phyloP scores from a whole-genome alignment of 2,888 invertebrate genomes.

The Drosophila villosipedis region DNA sequence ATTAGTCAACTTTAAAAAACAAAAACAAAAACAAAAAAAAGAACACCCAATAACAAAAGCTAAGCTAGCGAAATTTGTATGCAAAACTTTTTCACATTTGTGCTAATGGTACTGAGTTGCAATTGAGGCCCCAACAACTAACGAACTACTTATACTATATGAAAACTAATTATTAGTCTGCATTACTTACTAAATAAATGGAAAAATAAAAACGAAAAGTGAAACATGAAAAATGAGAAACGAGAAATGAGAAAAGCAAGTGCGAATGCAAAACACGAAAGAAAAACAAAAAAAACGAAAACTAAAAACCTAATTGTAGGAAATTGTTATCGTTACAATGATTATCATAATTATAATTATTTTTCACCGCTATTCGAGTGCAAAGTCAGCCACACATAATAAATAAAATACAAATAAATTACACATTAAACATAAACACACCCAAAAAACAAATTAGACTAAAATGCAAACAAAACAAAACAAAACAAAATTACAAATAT shows the following conservation, averaged over 20 bases:
- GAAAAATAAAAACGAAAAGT: neutral
- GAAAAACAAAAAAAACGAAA: constrained; percentile 37
- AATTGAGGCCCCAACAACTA: constrained; percentile 73
- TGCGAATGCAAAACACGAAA: constrained; percentile 18
- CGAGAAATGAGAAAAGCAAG: neutral
- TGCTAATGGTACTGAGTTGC: constrained; percentile 74
- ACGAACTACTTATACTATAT: constrained; percentile 70
- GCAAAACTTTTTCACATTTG: constrained; percentile 60
- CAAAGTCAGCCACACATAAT: constrained; percentile 43
- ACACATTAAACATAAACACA: constrained; percentile 27
- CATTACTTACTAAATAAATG: constrained; percentile 47
- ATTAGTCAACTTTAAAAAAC: constrained; percentile 40
- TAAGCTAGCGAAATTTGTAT: constrained; percentile 62
- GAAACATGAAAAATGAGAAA: neutral
- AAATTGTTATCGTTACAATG: constrained; percentile 65
- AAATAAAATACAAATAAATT: constrained; percentile 18
- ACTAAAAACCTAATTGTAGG: constrained; percentile 69
- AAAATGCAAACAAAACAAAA: constrained; percentile 47
- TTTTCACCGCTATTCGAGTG: constrained; percentile 58
- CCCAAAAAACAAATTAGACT: constrained; percentile 68
- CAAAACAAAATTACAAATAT: constrained; percentile 29
- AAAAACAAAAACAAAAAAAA: constrained; percentile 14
- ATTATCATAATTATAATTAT: constrained; percentile 62
- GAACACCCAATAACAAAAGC: constrained; percentile 41
- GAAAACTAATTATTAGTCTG: constrained; percentile 65